Percentiles rank a stretch among this genome's conserved stretches.
Evolutionary conservation across 30 jellyfish, hydroid and myxozoan species (phyloP).

Genomic region (Aurelia coerulea): DNA sequence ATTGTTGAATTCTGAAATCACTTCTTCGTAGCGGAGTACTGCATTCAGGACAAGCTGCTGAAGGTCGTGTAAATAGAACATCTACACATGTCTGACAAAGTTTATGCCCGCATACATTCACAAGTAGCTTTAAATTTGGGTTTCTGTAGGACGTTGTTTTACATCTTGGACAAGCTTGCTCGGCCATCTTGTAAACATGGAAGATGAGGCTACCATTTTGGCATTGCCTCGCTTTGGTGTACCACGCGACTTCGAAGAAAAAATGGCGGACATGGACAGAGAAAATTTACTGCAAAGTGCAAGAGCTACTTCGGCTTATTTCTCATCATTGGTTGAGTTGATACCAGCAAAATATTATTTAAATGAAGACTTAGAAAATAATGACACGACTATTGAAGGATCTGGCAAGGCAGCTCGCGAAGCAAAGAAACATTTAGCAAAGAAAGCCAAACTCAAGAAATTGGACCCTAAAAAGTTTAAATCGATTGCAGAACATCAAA

Average conservation of each 20-base stretch:
- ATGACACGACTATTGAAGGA: background rate
- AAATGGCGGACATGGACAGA: slow-evolving; percentile 80
- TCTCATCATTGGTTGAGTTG: slow-evolving; percentile 76
- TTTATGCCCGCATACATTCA: slow-evolving; percentile 96
- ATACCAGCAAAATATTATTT: slow-evolving; percentile 90
- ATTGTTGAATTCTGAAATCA: slow-evolving; percentile 91
- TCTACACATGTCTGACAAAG: slow-evolving; percentile 98
- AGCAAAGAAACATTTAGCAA: slow-evolving; percentile 71
- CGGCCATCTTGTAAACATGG: slow-evolving; percentile 68
- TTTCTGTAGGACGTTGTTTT: slow-evolving; percentile 89
- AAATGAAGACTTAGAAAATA: slow-evolving; percentile 27
- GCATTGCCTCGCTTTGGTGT: slow-evolving; percentile 36
- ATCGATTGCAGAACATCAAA: slow-evolving; percentile 78
- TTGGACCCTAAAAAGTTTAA: slow-evolving; percentile 86
- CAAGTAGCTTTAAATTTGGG: slow-evolving; percentile 84
- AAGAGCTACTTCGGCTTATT: slow-evolving; percentile 76
- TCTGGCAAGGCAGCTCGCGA: slow-evolving; percentile 62
- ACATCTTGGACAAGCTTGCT: slow-evolving; percentile 96
- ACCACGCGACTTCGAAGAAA: background rate
- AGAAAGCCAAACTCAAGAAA: slow-evolving; percentile 79
- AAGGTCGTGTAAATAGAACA: slow-evolving; percentile 94
- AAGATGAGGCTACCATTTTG: background rate
- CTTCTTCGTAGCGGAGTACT: slow-evolving; percentile 89
- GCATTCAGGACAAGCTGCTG: slow-evolving; percentile 99
- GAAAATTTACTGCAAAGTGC: slow-evolving; percentile 35